These are phyloP conservation scores for Troides helena DNA, from an alignment of 2,888 invertebrate species.

Conservation along the genomic window DNA sequence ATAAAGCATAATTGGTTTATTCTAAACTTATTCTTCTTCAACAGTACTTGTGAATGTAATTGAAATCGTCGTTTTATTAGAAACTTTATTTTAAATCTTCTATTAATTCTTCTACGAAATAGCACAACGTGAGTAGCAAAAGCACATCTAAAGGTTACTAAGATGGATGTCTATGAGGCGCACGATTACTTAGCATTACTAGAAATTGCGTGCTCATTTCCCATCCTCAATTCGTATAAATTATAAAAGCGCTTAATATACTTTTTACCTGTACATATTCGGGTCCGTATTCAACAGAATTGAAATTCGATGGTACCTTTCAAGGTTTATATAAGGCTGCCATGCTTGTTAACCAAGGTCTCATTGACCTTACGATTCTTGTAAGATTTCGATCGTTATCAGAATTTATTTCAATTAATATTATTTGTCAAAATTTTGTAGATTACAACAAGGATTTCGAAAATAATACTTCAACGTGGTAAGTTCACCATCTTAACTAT, in stretches of 20 bases:
- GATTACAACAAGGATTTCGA: too few species aligned
- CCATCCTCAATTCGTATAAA: background rate
- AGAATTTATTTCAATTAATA: background rate
- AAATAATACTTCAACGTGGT: too few species aligned
- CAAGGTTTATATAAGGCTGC: conserved; percentile 9
- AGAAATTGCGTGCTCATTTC: conserved; percentile 1
- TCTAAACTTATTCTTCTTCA: too few species aligned
- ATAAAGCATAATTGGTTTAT: too few species aligned
- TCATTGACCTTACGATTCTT: conserved; percentile 1
- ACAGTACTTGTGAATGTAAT: too few species aligned
- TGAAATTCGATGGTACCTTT: conserved; percentile 3
- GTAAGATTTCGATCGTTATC: conserved; percentile 8
- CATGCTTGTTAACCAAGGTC: conserved; percentile 19
- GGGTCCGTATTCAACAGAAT: background rate
- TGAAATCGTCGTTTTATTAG: too few species aligned
- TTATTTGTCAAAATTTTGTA: background rate
- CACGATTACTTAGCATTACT: background rate
- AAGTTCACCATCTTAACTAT: background rate
- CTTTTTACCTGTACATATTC: background rate
- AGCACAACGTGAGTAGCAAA: background rate
- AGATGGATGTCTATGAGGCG: background rate
- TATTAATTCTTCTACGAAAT: too few species aligned
- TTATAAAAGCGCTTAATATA: background rate
- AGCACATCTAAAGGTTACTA: background rate
- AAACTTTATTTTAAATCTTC: too few species aligned